A percentile compares a stretch with the other conserved stretches of the same genome.
Evolutionary conservation across 2,888 invertebrate species (phyloP).

Genomic region (Abrostola tripartita): DNA sequence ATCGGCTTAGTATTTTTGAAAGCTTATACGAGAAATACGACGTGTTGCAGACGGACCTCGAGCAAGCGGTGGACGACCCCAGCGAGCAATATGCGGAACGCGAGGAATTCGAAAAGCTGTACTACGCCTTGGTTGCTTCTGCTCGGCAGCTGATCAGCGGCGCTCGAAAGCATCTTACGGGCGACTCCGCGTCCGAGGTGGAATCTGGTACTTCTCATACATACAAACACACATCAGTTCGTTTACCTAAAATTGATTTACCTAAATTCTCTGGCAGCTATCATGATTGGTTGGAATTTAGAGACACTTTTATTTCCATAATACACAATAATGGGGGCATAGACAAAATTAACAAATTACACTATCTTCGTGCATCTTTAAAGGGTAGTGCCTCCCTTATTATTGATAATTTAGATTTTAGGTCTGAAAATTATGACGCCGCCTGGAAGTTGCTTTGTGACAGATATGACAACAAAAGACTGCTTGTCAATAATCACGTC

Average conservation of each 20-base stretch:
- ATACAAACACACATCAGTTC: neutral
- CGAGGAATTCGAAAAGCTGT: too few species aligned
- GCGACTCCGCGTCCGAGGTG: slow-evolving; percentile 6
- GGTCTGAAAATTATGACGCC: slow-evolving; percentile 22
- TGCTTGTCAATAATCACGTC: slow-evolving; percentile 31
- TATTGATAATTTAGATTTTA: slow-evolving; percentile 11
- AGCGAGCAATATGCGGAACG: too few species aligned
- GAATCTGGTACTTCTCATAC: neutral
- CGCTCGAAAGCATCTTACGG: neutral
- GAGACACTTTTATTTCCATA: slow-evolving; percentile 5
- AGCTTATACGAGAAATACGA: too few species aligned
- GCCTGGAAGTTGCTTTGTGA: slow-evolving; percentile 22
- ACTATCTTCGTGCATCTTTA: neutral
- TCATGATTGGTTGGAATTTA: too few species aligned
- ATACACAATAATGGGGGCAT: slow-evolving; percentile 8
- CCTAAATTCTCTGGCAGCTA: too few species aligned
- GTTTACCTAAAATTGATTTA: slow-evolving; percentile 1
- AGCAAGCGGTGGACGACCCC: too few species aligned
- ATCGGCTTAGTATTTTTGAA: too few species aligned
- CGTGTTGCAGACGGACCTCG: too few species aligned
- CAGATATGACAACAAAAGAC: slow-evolving; percentile 18
- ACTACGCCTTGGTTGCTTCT: slow-evolving; percentile 7
- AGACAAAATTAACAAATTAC: neutral
- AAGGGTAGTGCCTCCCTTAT: neutral
- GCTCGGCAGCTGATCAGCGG: slow-evolving; percentile 5